Percentiles rank a stretch among this genome's conserved stretches.
Evolutionary conservation across 2,113 vertebrate genomes (phyloP).

Genomic region (Cygnus atratus): DNA sequence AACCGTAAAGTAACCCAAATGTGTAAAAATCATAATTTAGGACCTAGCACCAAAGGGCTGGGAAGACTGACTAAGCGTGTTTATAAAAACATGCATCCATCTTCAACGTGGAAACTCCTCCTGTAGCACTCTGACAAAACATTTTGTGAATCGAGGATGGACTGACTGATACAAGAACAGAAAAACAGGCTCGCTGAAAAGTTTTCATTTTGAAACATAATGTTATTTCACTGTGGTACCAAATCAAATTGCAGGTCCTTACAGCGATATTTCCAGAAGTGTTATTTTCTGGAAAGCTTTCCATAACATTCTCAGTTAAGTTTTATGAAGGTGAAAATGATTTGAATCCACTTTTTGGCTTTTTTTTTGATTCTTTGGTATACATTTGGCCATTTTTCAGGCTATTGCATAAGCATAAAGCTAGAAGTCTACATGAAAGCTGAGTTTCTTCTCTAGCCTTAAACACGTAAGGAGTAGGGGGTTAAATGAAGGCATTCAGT

Average conservation of each 20-base stretch:
- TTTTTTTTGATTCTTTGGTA: neutral
- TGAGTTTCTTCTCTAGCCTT: neutral
- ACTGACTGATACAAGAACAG: neutral
- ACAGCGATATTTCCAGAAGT: neutral
- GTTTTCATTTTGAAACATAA: neutral
- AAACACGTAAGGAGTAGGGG: neutral
- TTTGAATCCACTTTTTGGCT: neutral
- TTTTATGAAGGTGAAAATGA: neutral
- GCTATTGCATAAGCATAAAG: neutral
- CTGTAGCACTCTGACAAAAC: neutral
- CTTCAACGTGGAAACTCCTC: neutral
- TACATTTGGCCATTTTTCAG: neutral
- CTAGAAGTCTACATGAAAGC: neutral
- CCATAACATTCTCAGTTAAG: neutral
- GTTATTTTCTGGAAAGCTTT: neutral
- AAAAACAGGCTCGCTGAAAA: neutral
- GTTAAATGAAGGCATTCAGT: neutral
- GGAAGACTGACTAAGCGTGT: neutral
- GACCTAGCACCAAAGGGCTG: neutral
- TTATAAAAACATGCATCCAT: neutral
- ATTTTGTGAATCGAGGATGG: neutral
- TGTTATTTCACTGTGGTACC: neutral
- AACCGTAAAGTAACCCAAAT: neutral
- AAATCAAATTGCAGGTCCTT: neutral
- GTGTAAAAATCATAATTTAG: neutral